A percentile compares a stretch with the other conserved stretches of the same genome.
phyloP scores from a whole-genome alignment of 1,140 invertebrate species.

The Drosophila arizonae region DNA sequence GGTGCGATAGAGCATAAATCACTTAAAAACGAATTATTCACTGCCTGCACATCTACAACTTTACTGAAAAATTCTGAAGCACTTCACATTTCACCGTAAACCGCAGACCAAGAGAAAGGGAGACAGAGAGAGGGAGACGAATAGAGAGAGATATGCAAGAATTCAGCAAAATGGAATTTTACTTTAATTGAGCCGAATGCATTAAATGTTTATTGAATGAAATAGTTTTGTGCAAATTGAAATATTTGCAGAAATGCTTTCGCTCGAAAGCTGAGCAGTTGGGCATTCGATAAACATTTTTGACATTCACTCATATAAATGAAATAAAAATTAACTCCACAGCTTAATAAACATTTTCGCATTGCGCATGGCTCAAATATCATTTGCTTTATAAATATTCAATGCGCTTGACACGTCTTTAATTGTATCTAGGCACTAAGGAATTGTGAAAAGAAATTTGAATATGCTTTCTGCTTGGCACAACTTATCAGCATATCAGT shows the following conservation, averaged over 20 bases:
- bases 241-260: constrained; percentile 23
- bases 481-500: constrained; percentile 24
- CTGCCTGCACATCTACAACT: constrained; percentile 1
- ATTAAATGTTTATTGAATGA: constrained; percentile 36
- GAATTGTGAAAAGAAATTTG: constrained; percentile 12
- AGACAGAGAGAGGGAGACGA: too few species aligned
- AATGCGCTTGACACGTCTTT: neutral
- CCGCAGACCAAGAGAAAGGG: neutral
- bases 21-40: constrained; percentile 15
- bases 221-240: constrained; percentile 19
- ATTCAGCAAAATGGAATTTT: constrained; percentile 2
- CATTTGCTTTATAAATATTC: neutral
- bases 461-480: constrained; percentile 6
- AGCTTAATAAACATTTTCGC: neutral
- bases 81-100: neutral
- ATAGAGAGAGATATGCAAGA: neutral
- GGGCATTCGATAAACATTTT: neutral
- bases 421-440: neutral
- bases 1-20: constrained; percentile 40
- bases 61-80: neutral
- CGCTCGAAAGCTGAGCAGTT: neutral
- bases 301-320: too few species aligned
- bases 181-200: constrained; percentile 10
- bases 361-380: neutral
- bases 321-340: neutral